Evolutionary conservation across 2,113 vertebrate genomes (phyloP).

Genomic region (Procavia capensis): DNA sequence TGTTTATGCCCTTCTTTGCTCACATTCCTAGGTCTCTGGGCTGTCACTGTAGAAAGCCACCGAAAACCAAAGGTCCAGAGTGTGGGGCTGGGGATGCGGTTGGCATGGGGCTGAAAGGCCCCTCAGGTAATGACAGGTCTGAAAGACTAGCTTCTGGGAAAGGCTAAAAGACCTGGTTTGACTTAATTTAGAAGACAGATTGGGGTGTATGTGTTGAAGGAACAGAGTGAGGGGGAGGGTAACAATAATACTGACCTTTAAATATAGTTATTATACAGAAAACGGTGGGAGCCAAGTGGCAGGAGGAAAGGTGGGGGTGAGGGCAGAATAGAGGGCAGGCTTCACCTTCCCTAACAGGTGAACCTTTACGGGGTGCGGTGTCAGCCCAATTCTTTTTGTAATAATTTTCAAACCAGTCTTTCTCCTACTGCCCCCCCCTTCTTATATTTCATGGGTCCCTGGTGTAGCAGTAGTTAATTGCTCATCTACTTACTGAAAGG

Average conservation of each 20-base stretch:
- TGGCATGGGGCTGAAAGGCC: neutral
- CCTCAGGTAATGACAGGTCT: neutral
- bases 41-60: neutral
- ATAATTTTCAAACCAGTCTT: constrained; percentile 31
- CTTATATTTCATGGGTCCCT: neutral
- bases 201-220: neutral
- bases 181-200: neutral
- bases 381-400: constrained; percentile 25
- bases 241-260: neutral
- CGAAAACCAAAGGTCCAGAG: constrained; percentile 3
- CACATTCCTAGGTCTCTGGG: neutral
- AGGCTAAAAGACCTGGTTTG: constrained; percentile 26
- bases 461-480: neutral
- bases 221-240: neutral
- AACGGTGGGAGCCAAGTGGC: neutral
- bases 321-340: neutral
- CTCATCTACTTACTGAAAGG: neutral
- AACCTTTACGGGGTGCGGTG: constrained; percentile 12
- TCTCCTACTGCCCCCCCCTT: neutral
- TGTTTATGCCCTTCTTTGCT: neutral
- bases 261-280: neutral
- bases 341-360: constrained; percentile 6
- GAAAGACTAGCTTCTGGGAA: constrained; percentile 51
- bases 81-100: neutral
- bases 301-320: neutral